Conservation (phyloP, 2,113 vertebrate genomes). For the Lamprologus lemairii region DNA sequence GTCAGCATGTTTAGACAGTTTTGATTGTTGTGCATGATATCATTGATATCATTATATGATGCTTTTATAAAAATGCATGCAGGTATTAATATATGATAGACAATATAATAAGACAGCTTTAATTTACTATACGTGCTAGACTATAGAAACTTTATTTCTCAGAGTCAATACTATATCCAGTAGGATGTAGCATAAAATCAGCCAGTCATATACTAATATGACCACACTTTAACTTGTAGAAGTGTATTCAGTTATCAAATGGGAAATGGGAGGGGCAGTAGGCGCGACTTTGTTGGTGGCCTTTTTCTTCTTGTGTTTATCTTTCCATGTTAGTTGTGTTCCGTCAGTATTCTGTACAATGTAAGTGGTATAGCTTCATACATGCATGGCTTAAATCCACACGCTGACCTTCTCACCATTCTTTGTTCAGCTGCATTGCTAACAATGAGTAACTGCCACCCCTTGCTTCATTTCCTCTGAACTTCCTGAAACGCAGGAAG, state of each 20-base stretch:
- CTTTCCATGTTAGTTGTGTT: neutral
- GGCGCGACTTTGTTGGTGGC: accelerated
- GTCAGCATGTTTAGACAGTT: neutral
- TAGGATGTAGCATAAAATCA: neutral
- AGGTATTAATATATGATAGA: neutral
- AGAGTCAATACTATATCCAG: neutral
- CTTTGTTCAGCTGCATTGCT: constrained; percentile 18
- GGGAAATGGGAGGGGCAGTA: neutral
- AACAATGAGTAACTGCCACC: constrained; percentile 39
- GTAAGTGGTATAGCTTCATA: neutral
- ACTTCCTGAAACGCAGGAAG: constrained; percentile 54
- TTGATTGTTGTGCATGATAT: neutral
- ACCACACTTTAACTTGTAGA: neutral
- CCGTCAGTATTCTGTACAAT: neutral
- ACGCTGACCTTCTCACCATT: constrained; percentile 5
- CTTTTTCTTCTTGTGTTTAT: neutral
- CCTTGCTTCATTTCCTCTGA: constrained; percentile 30
- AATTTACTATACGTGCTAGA: accelerated
- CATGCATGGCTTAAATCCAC: neutral
- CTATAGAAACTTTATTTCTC: neutral
- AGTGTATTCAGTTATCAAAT: neutral
- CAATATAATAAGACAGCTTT: neutral
- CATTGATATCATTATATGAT: neutral
- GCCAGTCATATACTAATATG: neutral
- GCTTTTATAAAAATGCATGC: neutral